These are phyloP conservation scores for Atractosteus spatula DNA, from an alignment of 2,113 vertebrate species.

Conservation along the genomic window DNA sequence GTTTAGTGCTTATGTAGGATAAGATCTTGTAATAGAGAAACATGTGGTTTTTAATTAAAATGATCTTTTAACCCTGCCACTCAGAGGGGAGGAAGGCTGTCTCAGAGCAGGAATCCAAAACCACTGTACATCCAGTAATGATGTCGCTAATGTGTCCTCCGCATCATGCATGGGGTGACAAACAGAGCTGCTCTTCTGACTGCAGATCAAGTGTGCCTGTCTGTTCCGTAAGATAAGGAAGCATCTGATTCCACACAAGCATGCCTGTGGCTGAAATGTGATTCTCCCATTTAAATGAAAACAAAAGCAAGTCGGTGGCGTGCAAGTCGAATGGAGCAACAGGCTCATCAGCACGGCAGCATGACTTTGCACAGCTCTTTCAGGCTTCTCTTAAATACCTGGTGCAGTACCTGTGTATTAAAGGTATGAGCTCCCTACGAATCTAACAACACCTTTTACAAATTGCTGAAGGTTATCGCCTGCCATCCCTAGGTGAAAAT, in stretches of 20 bases:
- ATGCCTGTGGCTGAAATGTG: slow-evolving; percentile 45
- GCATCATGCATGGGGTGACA: slow-evolving; percentile 42
- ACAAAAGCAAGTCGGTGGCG: slow-evolving; percentile 48
- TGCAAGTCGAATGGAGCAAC: slow-evolving; percentile 46
- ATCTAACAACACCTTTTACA: slow-evolving; percentile 50
- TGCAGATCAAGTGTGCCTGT: slow-evolving; percentile 41
- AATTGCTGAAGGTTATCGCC: slow-evolving; percentile 58
- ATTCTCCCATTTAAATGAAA: slow-evolving; percentile 42
- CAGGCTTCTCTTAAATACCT: slow-evolving; percentile 35
- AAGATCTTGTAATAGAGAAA: slow-evolving; percentile 19
- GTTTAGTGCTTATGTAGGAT: no score
- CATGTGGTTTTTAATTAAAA: slow-evolving; percentile 57
- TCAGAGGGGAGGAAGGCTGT: slow-evolving; percentile 34
- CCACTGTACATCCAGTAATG: slow-evolving; percentile 46
- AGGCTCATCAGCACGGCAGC: slow-evolving; percentile 24
- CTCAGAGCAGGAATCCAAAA: slow-evolving; percentile 42
- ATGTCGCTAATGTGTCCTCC: slow-evolving; percentile 54
- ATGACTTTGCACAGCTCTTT: slow-evolving; percentile 38
- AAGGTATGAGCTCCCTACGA: slow-evolving; percentile 37
- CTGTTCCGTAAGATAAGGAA: slow-evolving; percentile 60
- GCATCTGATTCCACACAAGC: slow-evolving; percentile 53
- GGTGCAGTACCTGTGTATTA: slow-evolving; percentile 28
- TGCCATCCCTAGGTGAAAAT: slow-evolving; percentile 45
- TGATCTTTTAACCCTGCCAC: slow-evolving; percentile 32
- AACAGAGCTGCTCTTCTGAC: slow-evolving; percentile 46